Conservation (phyloP, 2,888 invertebrate genomes). For the Hydrotaea diabolus region DNA sequence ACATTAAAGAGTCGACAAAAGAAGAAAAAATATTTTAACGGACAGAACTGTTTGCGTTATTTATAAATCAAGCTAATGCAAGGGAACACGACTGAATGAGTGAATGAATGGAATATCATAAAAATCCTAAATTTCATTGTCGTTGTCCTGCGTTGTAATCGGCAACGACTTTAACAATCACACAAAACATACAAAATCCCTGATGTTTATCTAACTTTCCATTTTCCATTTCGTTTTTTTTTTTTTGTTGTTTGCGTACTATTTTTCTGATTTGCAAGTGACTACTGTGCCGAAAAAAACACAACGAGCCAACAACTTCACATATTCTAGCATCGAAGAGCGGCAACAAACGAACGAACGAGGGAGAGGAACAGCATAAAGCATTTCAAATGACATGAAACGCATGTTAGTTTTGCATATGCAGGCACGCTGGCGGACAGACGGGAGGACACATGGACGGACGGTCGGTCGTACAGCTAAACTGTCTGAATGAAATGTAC, state of each 20-base stretch:
- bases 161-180: neutral
- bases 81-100: conserved; percentile 1
- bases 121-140: conserved; percentile 47
- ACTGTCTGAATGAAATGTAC: conserved; percentile 1
- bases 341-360: too few species aligned
- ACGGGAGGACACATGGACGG: neutral
- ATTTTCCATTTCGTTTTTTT: conserved; percentile 15
- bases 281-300: neutral
- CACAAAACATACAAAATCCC: conserved; percentile 29
- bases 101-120: conserved; percentile 25
- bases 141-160: conserved; percentile 21
- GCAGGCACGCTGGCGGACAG: neutral
- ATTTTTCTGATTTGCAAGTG: conserved; percentile 2
- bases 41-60: conserved; percentile 5
- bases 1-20: neutral
- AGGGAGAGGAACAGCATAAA: conserved; percentile 1
- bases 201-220: conserved; percentile 39
- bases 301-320: conserved; percentile 23
- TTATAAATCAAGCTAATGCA: conserved; percentile 34
- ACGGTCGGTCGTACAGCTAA: neutral
- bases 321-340: conserved; percentile 20
- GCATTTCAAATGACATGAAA: conserved; percentile 43
- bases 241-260: neutral
- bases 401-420: conserved; percentile 45
- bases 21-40: too few species aligned